These are phyloP conservation scores for Leptinotarsa tumamoca DNA, from an alignment of 2,888 invertebrate species.

Conservation along the genomic window DNA sequence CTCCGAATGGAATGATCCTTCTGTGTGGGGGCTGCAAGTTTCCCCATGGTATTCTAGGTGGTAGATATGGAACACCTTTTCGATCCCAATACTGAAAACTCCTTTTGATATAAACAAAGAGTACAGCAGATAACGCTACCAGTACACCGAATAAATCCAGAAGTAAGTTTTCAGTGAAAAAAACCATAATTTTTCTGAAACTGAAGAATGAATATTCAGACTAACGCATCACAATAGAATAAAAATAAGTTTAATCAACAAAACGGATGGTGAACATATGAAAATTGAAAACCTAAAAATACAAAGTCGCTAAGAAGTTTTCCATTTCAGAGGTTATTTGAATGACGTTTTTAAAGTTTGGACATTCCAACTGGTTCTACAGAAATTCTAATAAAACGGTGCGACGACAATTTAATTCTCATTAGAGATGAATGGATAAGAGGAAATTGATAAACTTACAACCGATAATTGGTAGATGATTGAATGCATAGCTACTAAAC, in stretches of 20 bases:
- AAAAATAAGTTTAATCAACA: not conserved
- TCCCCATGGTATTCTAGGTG: conserved; percentile 42
- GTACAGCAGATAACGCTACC: conserved; percentile 24
- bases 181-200: conserved; percentile 26
- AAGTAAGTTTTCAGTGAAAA: conserved; percentile 22
- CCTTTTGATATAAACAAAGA: conserved; percentile 33
- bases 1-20: conserved; percentile 24
- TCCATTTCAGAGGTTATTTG: too few species aligned
- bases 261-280: not conserved
- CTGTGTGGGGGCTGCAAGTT: conserved; percentile 29
- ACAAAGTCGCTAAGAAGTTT: too few species aligned
- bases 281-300: too few species aligned
- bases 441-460: too few species aligned
- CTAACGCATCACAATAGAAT: not conserved
- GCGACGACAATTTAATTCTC: too few species aligned
- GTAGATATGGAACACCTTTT: conserved; percentile 33
- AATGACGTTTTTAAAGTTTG: too few species aligned
- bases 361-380: too few species aligned
- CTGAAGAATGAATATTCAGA: not conserved
- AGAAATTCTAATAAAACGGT: too few species aligned
- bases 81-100: conserved; percentile 40
- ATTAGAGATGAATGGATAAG: too few species aligned
- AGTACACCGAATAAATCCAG: conserved; percentile 28
- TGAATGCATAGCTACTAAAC: too few species aligned
- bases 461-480: too few species aligned